phyloP scores from a whole-genome alignment of 2,113 vertebrate species.

The Thamnaconus septentrionalis region DNA sequence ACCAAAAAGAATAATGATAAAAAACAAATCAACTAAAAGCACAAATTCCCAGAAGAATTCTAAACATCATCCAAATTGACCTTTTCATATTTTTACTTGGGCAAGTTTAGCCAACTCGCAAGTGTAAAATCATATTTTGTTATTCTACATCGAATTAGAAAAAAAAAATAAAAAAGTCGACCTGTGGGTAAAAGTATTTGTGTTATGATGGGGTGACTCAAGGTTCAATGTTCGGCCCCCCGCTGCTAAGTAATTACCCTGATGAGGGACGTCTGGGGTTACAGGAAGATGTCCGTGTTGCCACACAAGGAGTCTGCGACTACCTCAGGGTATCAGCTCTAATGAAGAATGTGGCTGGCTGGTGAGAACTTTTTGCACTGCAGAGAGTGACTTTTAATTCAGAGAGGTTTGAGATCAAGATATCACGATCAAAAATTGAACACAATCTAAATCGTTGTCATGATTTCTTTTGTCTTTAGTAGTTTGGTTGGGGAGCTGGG shows the following conservation, averaged over 20 bases:
- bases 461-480: not conserved
- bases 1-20: no score
- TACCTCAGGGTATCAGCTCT: slow-evolving; percentile 24
- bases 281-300: slow-evolving; percentile 32
- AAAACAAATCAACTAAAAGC: no score
- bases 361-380: not conserved
- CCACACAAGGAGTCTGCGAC: slow-evolving; percentile 44
- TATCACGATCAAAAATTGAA: not conserved
- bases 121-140: no score
- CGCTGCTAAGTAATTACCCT: slow-evolving; percentile 53
- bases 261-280: slow-evolving; percentile 41
- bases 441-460: not conserved
- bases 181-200: slow-evolving; percentile 38
- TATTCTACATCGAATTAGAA: not conserved
- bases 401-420: slow-evolving; percentile 4
- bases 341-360: slow-evolving; percentile 11
- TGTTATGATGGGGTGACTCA: slow-evolving; percentile 58
- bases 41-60: no score
- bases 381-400: not conserved
- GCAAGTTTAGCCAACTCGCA: no score
- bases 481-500: not conserved
- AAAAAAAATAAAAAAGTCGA: slow-evolving; percentile 18
- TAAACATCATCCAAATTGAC: no score
- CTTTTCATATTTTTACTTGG: no score
- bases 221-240: slow-evolving; percentile 56